Evolutionary conservation across 2,113 vertebrate species (phyloP), one percentile per base, ranked within the genome.

Genomic region (Ptilonorhynchus violaceus): DNA sequence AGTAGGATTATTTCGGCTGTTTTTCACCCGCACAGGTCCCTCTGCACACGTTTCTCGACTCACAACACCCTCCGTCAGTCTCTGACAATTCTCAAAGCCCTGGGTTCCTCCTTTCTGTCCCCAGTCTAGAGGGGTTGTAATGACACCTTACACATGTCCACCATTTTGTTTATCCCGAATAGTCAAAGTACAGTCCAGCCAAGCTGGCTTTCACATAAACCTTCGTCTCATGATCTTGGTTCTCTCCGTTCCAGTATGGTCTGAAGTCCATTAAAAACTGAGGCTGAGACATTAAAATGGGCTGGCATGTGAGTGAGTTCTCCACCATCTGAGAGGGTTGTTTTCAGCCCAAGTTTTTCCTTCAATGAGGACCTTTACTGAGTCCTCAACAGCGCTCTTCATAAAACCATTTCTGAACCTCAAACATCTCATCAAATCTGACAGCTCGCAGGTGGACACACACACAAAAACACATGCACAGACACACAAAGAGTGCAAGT

Each of bases 391-490:
- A 14, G 8, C 15, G 22, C 28, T 47, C 47, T 60, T 91, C 24
- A 16, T 74, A 42, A 55, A 46, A 78, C 30, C 18, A 17, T 33
- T 69, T 52, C 30, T 2, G 7, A 88, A 37, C 27, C 50, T 74
- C 30, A 21, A 19, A 5, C n/a, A 70, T 53, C 55, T 82, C 44
- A 35, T 47, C 33, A 46, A 59, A 60, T 13, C 28, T 25, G 10
- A 18, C 63, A 81, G 33, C 74, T 77, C 5, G 0, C 46, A 13
- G 41, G 23, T 46, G 17, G 33, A 50, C 59, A 35, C 58, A 16
- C 0, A 0, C 30, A 56, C 11, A n/a, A 13, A 50, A 60, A 30
- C 6, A 11, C 6, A 0, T 1, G 28, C 35, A 22, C 2, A 1
- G 0, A 0, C 44, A 35, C 28, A 30, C n/a, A 27, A 13, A 69